Conservation (phyloP, 1,140 invertebrate species). For the Leucophenga varia region DNA sequence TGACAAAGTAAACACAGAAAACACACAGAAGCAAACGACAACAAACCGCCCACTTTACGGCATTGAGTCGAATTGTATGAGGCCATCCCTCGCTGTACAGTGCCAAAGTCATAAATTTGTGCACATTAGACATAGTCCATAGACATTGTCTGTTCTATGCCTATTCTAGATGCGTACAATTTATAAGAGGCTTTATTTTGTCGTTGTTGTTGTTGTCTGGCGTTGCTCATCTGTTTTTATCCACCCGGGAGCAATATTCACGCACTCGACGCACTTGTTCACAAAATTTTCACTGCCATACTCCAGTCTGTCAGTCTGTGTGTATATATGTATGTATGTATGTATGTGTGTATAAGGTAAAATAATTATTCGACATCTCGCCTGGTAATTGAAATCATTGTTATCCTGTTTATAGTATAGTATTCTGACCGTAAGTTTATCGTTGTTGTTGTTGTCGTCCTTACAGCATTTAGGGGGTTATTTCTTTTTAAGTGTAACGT, state of each 20-base stretch:
- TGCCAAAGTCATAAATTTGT: slow-evolving; percentile 55
- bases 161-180: too few species aligned
- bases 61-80: too few species aligned
- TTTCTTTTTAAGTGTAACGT: too few species aligned
- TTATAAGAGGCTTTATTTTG: too few species aligned
- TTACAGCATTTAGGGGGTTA: slow-evolving; percentile 16
- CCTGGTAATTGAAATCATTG: slow-evolving; percentile 54
- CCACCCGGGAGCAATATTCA: slow-evolving; percentile 54
- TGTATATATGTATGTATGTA: background rate
- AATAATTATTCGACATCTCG: slow-evolving; percentile 55
- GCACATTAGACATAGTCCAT: slow-evolving; percentile 54
- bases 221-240: slow-evolving; percentile 47
- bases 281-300: slow-evolving; percentile 5
- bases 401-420: slow-evolving; percentile 35
- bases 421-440: slow-evolving; percentile 40
- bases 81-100: slow-evolving; percentile 5
- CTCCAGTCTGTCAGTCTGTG: background rate
- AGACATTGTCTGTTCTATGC: slow-evolving; percentile 3
- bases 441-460: slow-evolving; percentile 33
- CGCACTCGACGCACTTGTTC: slow-evolving; percentile 47
- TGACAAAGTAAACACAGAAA: slow-evolving; percentile 34
- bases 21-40: slow-evolving; percentile 19
- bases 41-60: slow-evolving; percentile 29
- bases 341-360: slow-evolving; percentile 30
- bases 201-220: too few species aligned